Evolutionary conservation across 1,140 invertebrate species (phyloP).

Genomic region (Himalopsyche phryganea): DNA sequence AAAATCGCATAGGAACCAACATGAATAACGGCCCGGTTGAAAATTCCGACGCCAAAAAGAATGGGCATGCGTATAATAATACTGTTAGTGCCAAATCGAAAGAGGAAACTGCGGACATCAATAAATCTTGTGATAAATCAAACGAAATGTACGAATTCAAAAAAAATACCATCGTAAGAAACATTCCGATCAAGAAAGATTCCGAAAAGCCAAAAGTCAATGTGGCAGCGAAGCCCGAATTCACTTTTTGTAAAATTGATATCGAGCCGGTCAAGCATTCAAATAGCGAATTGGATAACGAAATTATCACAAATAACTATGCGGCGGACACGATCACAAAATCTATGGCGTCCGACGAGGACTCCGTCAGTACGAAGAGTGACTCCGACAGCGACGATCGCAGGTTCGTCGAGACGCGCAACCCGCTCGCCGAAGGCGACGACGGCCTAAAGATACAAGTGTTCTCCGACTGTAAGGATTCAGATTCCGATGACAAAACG

Average conservation of each 20-base stretch:
- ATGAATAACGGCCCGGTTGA: constrained; percentile 38
- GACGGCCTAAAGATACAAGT: constrained; percentile 52
- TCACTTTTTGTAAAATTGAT: constrained; percentile 54
- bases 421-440: constrained; percentile 38
- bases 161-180: constrained; percentile 56
- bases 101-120: constrained; percentile 21
- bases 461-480: constrained; percentile 45
- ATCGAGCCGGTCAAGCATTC: constrained; percentile 40
- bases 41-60: constrained; percentile 23
- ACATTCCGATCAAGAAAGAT: constrained; percentile 56
- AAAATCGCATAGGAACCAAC: constrained; percentile 44
- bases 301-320: constrained; percentile 27
- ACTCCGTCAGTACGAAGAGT: constrained; percentile 49
- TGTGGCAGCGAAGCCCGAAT: constrained; percentile 52
- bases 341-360: constrained; percentile 50
- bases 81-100: constrained; percentile 22
- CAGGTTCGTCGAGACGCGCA: constrained; percentile 48
- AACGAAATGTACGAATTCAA: constrained; percentile 49
- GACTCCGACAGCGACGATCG: constrained; percentile 53
- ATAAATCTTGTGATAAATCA: constrained; percentile 36
- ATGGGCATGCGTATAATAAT: constrained; percentile 11
- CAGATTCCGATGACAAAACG: constrained; percentile 31
- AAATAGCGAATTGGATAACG: constrained; percentile 26
- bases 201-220: constrained; percentile 59
- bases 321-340: constrained; percentile 44